A percentile compares a stretch with the other conserved stretches of the same genome.
Conservation (phyloP, 2,797 vertebrate species). For the Scomberomorus guttatus region DNA sequence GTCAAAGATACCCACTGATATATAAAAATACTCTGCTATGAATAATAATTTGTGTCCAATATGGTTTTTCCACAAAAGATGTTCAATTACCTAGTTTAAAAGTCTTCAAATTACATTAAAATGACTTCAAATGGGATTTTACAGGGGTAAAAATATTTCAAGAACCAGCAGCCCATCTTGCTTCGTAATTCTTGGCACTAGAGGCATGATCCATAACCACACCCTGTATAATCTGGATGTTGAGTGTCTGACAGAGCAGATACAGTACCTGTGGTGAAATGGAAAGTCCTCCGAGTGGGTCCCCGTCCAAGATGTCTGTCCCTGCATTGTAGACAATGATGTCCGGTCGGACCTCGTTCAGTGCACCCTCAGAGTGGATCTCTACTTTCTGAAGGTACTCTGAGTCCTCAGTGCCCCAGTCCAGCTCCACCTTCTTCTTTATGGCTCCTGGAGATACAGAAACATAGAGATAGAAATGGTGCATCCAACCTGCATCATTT, state of each 20-base stretch:
- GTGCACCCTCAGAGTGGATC: constrained; percentile 87
- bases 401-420: constrained; percentile 94
- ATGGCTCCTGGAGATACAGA: constrained; percentile 89
- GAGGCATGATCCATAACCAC: too few relatives aligned
- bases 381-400: constrained; percentile 95
- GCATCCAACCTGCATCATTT: not conserved
- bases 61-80: too few relatives aligned
- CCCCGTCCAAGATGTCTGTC: constrained; percentile 94
- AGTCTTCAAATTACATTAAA: too few relatives aligned
- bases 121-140: too few relatives aligned
- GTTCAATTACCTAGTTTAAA: too few relatives aligned
- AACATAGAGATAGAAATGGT: not conserved
- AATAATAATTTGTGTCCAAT: not conserved
- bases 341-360: constrained; percentile 90
- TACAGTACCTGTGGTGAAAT: constrained; percentile 93
- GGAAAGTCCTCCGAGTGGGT: constrained; percentile 94
- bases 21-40: not conserved
- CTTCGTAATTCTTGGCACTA: too few relatives aligned
- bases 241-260: not conserved
- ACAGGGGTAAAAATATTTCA: too few relatives aligned
- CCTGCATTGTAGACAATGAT: constrained; percentile 95
- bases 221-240: too few relatives aligned
- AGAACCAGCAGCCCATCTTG: too few relatives aligned
- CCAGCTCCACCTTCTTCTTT: constrained; percentile 92
- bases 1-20: not conserved